phyloP scores from a whole-genome alignment of 2,797 vertebrate genomes.

The Sebastiscus albofasciatus region DNA sequence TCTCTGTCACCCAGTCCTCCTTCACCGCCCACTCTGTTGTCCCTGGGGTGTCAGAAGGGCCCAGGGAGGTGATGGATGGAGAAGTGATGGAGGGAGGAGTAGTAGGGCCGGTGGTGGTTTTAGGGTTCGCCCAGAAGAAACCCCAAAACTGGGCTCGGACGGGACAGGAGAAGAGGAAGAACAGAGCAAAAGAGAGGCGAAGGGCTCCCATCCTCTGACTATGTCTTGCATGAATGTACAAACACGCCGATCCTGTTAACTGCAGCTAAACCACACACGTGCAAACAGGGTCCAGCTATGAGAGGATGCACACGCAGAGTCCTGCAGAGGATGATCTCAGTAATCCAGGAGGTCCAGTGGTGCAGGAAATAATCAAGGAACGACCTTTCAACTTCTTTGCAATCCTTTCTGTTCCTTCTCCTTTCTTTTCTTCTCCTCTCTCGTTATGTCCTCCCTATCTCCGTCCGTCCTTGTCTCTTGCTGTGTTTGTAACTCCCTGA shows the following conservation, averaged over 20 bases:
- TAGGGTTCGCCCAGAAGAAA: slow-evolving; percentile 29
- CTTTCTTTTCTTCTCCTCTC: not conserved
- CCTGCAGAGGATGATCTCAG: not conserved
- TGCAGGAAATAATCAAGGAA: not conserved
- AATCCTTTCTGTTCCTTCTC: not conserved
- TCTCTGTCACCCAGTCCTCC: slow-evolving; percentile 10
- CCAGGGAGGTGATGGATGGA: slow-evolving; percentile 13
- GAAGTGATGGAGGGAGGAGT: slow-evolving; percentile 16
- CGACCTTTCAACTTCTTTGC: not conserved
- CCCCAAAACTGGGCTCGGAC: slow-evolving; percentile 61
- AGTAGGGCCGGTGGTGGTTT: slow-evolving; percentile 8
- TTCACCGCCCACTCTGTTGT: slow-evolving; percentile 4
- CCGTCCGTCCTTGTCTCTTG: slow-evolving; percentile 14
- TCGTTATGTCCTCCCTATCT: slow-evolving; percentile 35
- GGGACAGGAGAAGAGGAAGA: slow-evolving; percentile 49
- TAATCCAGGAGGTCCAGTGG: slow-evolving; percentile 10
- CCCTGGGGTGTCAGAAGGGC: not conserved
- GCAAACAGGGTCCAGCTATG: slow-evolving; percentile 11
- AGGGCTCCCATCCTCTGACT: slow-evolving; percentile 57
- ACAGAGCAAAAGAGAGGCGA: slow-evolving; percentile 31
- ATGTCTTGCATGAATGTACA: not conserved
- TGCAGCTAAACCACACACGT: not conserved
- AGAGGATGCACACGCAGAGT: not conserved
- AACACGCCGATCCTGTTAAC: not conserved
- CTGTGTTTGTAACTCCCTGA: slow-evolving; percentile 48